A percentile compares a stretch with the other conserved stretches of the same genome.
Conservation (phyloP, 2,797 vertebrate species). For the Allobates femoralis region DNA sequence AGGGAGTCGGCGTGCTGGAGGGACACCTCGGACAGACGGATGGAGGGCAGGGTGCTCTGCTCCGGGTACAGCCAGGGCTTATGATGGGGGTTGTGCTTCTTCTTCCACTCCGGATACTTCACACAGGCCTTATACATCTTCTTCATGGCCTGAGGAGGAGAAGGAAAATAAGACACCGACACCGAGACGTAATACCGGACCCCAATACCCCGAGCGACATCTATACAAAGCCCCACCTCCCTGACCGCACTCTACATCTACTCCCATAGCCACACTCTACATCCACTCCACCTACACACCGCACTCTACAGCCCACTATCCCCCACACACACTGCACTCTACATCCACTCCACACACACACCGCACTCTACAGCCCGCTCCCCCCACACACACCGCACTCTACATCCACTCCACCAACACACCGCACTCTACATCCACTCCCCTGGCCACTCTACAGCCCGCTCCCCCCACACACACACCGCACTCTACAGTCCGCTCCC, state of each 20-base stretch:
- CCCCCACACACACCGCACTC: too few species aligned
- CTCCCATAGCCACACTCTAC: background rate
- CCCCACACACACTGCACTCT: too few species aligned
- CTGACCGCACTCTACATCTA: background rate
- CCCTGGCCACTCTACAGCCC: too few species aligned
- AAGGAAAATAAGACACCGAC: background rate
- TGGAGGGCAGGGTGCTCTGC: slow-evolving; percentile 85
- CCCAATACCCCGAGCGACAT: background rate
- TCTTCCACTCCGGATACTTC: slow-evolving; percentile 94
- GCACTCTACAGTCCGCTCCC: too few species aligned
- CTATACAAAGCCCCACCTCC: background rate
- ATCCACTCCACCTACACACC: background rate
- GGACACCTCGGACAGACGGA: slow-evolving; percentile 86
- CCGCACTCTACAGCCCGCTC: background rate
- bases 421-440: too few species aligned
- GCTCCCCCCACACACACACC: too few species aligned
- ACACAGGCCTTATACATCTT: slow-evolving; percentile 92
- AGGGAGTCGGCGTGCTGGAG: slow-evolving; percentile 92
- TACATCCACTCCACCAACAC: too few species aligned
- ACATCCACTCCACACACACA: background rate
- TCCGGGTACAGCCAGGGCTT: slow-evolving; percentile 96
- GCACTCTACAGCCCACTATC: background rate
- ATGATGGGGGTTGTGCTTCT: slow-evolving; percentile 83
- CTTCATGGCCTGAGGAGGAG: slow-evolving; percentile 86
- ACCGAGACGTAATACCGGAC: background rate